Evolutionary conservation across 2,113 vertebrate genomes (phyloP).

Genomic region (Psettodes erumei): DNA sequence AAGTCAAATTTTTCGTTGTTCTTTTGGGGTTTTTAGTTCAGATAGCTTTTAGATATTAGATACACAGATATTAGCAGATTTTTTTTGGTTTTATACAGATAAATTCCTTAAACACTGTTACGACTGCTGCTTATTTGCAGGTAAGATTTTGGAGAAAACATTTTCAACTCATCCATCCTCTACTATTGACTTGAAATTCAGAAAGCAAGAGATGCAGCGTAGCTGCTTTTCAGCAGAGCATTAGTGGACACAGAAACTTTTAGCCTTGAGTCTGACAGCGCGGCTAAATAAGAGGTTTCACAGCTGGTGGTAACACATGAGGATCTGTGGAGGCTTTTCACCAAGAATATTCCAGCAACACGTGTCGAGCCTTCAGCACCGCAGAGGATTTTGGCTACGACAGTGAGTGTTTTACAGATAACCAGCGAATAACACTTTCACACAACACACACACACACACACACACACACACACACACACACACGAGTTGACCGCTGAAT

Average conservation of each 20-base stretch:
- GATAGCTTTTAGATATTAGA: too few species aligned
- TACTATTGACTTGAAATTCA: conserved; percentile 38
- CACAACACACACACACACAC: background rate
- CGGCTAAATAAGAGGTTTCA: conserved; percentile 42
- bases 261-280: conserved; percentile 24
- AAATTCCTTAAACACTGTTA: background rate
- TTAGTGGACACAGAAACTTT: conserved; percentile 34
- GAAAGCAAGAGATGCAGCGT: background rate
- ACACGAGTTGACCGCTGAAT: conserved; percentile 35
- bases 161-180: conserved; percentile 10
- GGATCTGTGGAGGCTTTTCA: conserved; percentile 41
- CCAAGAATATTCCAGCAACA: conserved; percentile 69
- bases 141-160: too few species aligned
- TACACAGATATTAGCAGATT: too few species aligned
- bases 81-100: background rate
- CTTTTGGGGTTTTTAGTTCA: background rate
- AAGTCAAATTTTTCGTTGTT: too few species aligned
- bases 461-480: background rate
- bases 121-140: background rate
- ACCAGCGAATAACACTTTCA: background rate
- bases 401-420: conserved; percentile 35
- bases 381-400: conserved; percentile 35
- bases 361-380: conserved; percentile 41
- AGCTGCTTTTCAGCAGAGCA: conserved; percentile 9
- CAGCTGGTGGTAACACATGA: conserved; percentile 27